Evolutionary conservation across 2,888 invertebrate species (phyloP), one percentile per base, ranked within the genome.

Genomic region (Apodemia duryi): DNA sequence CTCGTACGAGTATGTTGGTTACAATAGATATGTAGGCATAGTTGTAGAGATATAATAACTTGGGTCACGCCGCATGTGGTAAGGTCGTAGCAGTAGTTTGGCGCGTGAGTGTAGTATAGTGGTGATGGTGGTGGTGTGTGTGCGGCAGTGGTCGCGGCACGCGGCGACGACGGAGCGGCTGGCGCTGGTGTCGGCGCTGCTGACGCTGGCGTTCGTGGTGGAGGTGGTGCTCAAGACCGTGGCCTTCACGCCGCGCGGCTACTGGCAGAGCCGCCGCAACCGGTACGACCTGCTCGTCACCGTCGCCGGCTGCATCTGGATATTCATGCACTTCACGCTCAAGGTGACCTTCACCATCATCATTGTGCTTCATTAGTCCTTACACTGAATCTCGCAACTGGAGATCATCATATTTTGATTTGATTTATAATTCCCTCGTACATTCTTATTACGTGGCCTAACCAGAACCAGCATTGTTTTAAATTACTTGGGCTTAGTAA

Each of bases 171-270:
- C 97, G 0, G 95, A 96, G 80, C 93, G 95, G 61, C 91, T 98
- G 70, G 98, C 98, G 13, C 94, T 96, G 13, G 94, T 97, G 29
- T 98, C 98, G 62, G 98, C 97, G 63, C 93, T 96, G 62, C 94
- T 99, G 70, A 99, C 98, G 49, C 92, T 98, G 69, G 95, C 99
- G 67, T 99, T 99, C 90, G 95, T 98, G 28, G 94, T 97, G 67
- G 99, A 99, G 93, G 99, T 99, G 51, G 93, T 99, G 13, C 97
- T 99, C 95, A 99, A 99, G 93, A 97, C 98, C 81, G 97, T 99
- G 70, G 99, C 99, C 0, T 98, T 99, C 88, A 99, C 99, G 2
- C 97, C 98, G 66, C 94, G 97, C 75, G 99, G 99, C 64, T 99
- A 99, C 91, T 98, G 99, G 97, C 99, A 99, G 87, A 98, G 98